Conservation (phyloP, 2,888 invertebrate genomes). For the Oscheius sp. region DNA sequence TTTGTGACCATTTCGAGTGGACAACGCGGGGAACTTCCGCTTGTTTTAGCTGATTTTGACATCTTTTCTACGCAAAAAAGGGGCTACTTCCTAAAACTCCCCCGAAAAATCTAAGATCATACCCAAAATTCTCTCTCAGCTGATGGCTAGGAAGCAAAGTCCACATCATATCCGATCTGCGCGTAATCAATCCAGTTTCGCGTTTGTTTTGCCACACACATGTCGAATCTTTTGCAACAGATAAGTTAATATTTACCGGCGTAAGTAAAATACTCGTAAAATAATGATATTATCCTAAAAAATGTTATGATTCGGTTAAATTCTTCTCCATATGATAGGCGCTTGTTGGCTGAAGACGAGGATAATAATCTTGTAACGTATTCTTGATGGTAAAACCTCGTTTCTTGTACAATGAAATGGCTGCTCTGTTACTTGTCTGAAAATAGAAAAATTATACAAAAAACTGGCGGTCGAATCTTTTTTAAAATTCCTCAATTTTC, state of each 20-base stretch:
- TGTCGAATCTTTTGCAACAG: background rate
- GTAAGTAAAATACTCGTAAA: background rate
- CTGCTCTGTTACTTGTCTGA: conserved; percentile 43
- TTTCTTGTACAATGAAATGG: conserved; percentile 44
- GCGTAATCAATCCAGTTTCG: background rate
- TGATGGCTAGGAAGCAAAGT: background rate
- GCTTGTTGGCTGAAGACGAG: conserved; percentile 42
- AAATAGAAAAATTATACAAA: conserved; percentile 3
- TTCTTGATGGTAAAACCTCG: conserved; percentile 39
- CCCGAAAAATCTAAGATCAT: background rate
- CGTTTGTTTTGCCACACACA: background rate
- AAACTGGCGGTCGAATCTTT: too few species aligned
- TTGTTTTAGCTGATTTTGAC: too few species aligned
- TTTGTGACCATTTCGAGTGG: too few species aligned
- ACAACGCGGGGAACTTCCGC: too few species aligned
- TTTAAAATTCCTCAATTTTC: too few species aligned
- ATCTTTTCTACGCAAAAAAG: too few species aligned
- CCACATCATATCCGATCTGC: background rate
- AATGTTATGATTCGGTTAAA: background rate
- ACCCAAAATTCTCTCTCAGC: background rate
- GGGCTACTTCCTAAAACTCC: too few species aligned
- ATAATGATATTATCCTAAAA: background rate
- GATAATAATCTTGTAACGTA: conserved; percentile 40
- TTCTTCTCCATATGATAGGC: conserved; percentile 44
- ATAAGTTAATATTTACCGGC: background rate